Conservation (phyloP, 2,113 vertebrate genomes). For the Aspiorhynchus laticeps region DNA sequence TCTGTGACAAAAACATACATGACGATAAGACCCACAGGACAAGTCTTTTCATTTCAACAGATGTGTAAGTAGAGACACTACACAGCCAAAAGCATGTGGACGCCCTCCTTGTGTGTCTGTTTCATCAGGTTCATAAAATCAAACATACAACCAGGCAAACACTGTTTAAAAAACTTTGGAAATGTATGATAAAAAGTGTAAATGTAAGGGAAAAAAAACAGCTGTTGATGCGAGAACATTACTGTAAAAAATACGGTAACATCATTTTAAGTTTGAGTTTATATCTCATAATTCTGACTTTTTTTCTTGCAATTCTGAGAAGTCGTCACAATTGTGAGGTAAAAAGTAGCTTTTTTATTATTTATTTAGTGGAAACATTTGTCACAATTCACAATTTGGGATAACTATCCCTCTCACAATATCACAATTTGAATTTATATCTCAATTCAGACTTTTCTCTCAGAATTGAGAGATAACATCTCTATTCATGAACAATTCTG, state of each 20-base stretch:
- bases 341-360: too few species aligned
- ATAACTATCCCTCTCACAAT: too few species aligned
- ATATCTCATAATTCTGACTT: too few species aligned
- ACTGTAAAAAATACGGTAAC: neutral
- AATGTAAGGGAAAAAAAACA: neutral
- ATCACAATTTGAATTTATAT: too few species aligned
- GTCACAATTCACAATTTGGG: too few species aligned
- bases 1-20: constrained; percentile 78
- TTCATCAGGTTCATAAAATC: neutral
- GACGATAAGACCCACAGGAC: neutral
- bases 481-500: too few species aligned
- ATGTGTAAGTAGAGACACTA: neutral
- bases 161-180: neutral
- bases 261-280: neutral
- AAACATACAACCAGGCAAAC: neutral
- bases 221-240: neutral
- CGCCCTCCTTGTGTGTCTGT: neutral
- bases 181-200: neutral
- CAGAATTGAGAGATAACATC: too few species aligned
- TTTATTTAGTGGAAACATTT: too few species aligned
- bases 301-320: too few species aligned
- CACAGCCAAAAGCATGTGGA: constrained; percentile 10
- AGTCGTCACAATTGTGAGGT: too few species aligned
- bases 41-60: neutral
- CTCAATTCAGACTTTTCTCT: too few species aligned